A percentile compares a stretch with the other conserved stretches of the same genome.
phyloP scores from a whole-genome alignment of 2,888 invertebrate species.

The Teleiodes luculella region DNA sequence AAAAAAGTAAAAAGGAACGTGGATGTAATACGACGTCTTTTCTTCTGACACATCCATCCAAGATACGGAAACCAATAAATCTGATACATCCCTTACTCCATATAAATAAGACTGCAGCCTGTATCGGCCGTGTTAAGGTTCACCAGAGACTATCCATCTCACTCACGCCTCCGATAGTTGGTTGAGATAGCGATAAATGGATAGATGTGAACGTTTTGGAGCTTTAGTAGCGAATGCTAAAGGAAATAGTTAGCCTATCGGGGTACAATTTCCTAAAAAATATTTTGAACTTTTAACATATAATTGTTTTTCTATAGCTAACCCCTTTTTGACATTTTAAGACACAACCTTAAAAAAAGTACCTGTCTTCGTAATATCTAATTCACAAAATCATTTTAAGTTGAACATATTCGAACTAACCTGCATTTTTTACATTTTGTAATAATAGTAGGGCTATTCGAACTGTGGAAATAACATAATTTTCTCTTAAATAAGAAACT shows the following conservation, averaged over 20 bases:
- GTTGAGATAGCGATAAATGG: conserved; percentile 46
- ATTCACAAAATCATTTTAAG: too few relatives aligned
- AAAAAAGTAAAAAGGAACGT: background rate
- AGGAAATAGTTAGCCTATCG: too few relatives aligned
- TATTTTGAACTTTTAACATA: too few relatives aligned
- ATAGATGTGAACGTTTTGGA: conserved; percentile 44
- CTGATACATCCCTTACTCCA: conserved; percentile 48
- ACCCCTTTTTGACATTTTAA: too few relatives aligned
- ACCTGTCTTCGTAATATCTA: too few relatives aligned
- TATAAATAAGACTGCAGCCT: conserved; percentile 57
- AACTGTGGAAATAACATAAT: too few relatives aligned
- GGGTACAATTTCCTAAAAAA: conserved; percentile 9
- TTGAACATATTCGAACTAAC: too few relatives aligned
- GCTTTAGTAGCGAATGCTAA: conserved; percentile 41
- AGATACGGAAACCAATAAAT: conserved; percentile 65
- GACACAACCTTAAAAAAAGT: too few relatives aligned
- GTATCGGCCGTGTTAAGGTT: conserved; percentile 48
- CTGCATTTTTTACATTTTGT: too few relatives aligned
- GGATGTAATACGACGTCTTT: background rate
- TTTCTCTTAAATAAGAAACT: too few relatives aligned
- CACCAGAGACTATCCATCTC: conserved; percentile 35
- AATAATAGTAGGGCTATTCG: too few relatives aligned
- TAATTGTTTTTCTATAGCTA: too few relatives aligned
- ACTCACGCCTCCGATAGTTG: conserved; percentile 39
- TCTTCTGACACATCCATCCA: conserved; percentile 43